Percentiles rank a stretch among this genome's conserved stretches.
phyloP scores from a whole-genome alignment of 2,888 invertebrate genomes.

The Phanerotoma sp. region DNA sequence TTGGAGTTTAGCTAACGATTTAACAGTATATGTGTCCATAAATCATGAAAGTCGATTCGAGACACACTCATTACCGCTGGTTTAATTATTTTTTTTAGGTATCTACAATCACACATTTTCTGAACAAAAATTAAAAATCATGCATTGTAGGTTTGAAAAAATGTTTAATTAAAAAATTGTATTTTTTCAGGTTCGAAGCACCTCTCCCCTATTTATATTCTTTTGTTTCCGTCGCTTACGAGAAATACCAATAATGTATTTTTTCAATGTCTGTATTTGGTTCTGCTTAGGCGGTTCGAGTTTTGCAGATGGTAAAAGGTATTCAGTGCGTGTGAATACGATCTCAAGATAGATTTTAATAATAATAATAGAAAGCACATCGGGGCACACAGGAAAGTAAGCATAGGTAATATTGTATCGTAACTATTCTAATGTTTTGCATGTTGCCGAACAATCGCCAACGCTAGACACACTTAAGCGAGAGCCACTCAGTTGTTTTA shows the following conservation, averaged over 20 bases:
- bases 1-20: no score
- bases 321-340: background rate
- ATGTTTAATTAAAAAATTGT: no score
- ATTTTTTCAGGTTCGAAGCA: background rate
- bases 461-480: background rate
- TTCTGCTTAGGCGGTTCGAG: no score
- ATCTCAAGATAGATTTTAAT: conserved; percentile 1
- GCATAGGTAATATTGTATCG: no score
- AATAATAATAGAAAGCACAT: background rate
- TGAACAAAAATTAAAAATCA: no score
- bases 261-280: conserved; percentile 4
- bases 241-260: background rate
- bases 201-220: background rate
- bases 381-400: background rate
- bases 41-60: no score
- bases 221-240: background rate
- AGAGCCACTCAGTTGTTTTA: background rate
- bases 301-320: background rate
- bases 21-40: no score
- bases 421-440: background rate
- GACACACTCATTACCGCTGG: no score
- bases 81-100: no score
- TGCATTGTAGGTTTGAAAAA: no score
- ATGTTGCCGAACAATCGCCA: conserved; percentile 1
- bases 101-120: no score